Base-by-base conservation (phyloP, 1,140 invertebrate genomes). In the Lepidurus arcticus region DNA sequence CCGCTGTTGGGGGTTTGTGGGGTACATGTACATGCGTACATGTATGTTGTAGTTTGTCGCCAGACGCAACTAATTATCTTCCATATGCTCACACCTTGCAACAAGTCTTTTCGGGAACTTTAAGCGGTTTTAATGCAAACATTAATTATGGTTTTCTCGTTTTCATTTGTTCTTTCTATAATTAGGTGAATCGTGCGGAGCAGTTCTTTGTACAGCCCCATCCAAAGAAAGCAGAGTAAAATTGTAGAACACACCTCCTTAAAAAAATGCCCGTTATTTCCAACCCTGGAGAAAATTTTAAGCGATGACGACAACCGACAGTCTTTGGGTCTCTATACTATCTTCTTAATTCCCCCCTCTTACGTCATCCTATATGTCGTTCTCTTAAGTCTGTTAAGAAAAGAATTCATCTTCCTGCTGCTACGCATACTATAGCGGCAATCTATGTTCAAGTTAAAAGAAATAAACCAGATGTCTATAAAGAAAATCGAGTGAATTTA, bases 401-500 rank as follows among this genome's bases (percentile, higher is more conserved):
- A 65, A 65, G 53, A 65, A 13, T 65, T 65, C 53, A 65, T 65
- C 53, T 65, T 65, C 53, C 53, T 65, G 53, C 53, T 10, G 53
- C n/a, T 21, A 65, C 53, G 21, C 21, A 65, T 65, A 65, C 21
- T 65, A 65, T 13, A 65, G 53, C 53, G 53, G 53, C 53, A 65
- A 65, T 65, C 16, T 65, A 65, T 65, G 53, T 65, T 65, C 16
- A n/a, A 65, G 53, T 65, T 65, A 65, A 11, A 9, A 65, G n/a
- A 65, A 65, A 65, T 65, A 65, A 65, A 65, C 16, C 21, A 65
- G 10, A 47, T 21, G 16, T n/a, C 21, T 1, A 13, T 65, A 65
- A 65, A 13, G 53, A 65, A 65, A 65, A 34, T 34, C 34, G 4
- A 34, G 26, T 34, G 34, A 34, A 34, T 34, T 34, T 34, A 34